Percentiles rank a stretch among this genome's conserved stretches.
These are phyloP conservation scores for Xylocopa sonorina DNA, from an alignment of 1,140 invertebrate species.

Conservation along the genomic window DNA sequence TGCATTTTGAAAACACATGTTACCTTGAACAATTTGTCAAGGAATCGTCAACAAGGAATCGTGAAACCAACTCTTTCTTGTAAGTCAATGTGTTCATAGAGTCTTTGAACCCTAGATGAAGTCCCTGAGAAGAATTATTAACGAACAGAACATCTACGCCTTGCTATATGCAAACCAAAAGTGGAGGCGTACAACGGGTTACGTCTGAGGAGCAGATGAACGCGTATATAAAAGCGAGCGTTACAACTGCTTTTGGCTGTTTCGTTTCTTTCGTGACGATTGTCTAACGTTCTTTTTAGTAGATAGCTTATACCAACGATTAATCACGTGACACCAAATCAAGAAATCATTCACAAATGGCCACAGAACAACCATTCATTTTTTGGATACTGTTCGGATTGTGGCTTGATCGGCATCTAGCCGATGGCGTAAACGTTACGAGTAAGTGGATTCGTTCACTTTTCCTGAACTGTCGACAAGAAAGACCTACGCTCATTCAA, in stretches of 20 bases:
- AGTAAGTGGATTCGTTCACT: slow-evolving; percentile 26
- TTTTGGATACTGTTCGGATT: not conserved
- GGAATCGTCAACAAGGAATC: too few relatives aligned
- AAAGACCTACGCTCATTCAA: too few relatives aligned
- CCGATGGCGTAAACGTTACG: not conserved
- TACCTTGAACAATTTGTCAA: too few relatives aligned
- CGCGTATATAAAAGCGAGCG: slow-evolving; percentile 46
- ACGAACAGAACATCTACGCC: not conserved
- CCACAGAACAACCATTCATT: too few relatives aligned
- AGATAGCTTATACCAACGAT: not conserved
- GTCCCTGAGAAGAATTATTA: not conserved
- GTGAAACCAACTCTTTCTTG: too few relatives aligned
- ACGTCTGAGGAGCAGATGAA: not conserved
- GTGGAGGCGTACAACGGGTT: slow-evolving; percentile 10
- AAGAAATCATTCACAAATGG: too few relatives aligned
- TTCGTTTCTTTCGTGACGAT: not conserved
- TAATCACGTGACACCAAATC: not conserved
- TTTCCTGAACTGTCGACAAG: too few relatives aligned
- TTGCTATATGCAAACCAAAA: not conserved
- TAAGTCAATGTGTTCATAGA: too few relatives aligned
- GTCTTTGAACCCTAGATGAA: too few relatives aligned
- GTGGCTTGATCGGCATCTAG: not conserved
- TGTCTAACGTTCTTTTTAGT: not conserved
- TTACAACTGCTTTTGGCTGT: not conserved
- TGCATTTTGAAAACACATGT: too few relatives aligned